phyloP scores from a whole-genome alignment of 2,113 vertebrate genomes.

The Polypterus bichir region DNA sequence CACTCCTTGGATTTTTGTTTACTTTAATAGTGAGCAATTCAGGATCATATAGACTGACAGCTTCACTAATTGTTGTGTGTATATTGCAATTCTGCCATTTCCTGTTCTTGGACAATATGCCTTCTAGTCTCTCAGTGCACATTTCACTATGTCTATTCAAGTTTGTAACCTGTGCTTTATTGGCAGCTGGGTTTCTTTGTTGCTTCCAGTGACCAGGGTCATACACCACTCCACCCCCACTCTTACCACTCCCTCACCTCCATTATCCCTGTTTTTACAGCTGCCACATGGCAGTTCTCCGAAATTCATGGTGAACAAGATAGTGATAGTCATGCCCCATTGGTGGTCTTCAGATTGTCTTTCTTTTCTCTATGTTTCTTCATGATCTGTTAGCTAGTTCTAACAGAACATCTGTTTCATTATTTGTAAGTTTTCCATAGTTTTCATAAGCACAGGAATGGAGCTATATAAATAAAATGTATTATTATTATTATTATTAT shows the following conservation, averaged over 20 bases:
- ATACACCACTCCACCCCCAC: conserved; percentile 12
- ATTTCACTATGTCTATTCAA: background rate
- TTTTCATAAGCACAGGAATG: background rate
- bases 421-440: background rate
- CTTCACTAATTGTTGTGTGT: too few species aligned
- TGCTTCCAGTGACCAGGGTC: conserved; percentile 6
- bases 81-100: too few species aligned
- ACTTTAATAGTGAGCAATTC: too few species aligned
- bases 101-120: too few species aligned
- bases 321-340: conserved; percentile 11
- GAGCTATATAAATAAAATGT: background rate
- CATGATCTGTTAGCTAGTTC: background rate
- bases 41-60: too few species aligned
- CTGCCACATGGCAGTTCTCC: conserved; percentile 25
- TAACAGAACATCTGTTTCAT: too few species aligned
- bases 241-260: conserved; percentile 8
- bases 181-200: conserved; percentile 19
- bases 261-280: conserved; percentile 34
- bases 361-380: conserved; percentile 1
- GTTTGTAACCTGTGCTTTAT: conserved; percentile 14
- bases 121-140: too few species aligned
- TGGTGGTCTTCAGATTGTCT: conserved; percentile 9
- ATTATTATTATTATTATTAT: too few species aligned
- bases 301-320: conserved; percentile 6
- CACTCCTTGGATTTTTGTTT: too few species aligned